These are phyloP conservation scores for Calliopsis andreniformis DNA, from an alignment of 1,140 invertebrate genomes.

Conservation along the genomic window DNA sequence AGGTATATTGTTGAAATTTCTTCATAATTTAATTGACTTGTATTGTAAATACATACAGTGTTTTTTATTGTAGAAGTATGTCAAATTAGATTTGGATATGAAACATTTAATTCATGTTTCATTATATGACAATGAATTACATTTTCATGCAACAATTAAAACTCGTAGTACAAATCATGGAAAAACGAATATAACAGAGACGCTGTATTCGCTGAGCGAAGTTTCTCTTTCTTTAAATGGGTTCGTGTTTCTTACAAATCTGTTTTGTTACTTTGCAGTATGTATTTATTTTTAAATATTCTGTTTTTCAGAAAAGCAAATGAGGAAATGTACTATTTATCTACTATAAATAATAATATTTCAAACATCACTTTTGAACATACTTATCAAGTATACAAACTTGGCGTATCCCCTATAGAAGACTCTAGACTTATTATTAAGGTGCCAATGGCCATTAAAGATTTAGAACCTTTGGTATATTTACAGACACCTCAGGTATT, in stretches of 20 bases:
- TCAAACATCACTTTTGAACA: conserved; percentile 67
- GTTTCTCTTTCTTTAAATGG: conserved; percentile 70
- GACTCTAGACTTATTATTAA: conserved; percentile 53
- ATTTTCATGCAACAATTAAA: conserved; percentile 67
- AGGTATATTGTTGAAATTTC: conserved; percentile 44
- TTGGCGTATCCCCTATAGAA: conserved; percentile 73
- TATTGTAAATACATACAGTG: not conserved
- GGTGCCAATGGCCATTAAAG: conserved; percentile 50
- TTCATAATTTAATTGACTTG: not conserved
- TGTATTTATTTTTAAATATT: not conserved
- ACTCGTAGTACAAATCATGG: conserved; percentile 75
- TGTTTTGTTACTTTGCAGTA: not conserved
- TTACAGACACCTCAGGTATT: conserved; percentile 58
- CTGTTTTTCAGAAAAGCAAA: conserved; percentile 71
- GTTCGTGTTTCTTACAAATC: conserved; percentile 60
- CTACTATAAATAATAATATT: conserved; percentile 19
- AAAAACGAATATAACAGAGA: conserved; percentile 52
- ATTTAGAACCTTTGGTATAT: conserved; percentile 40
- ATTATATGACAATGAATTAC: conserved; percentile 52
- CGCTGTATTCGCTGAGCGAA: conserved; percentile 64
- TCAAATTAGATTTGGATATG: conserved; percentile 76
- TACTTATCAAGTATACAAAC: conserved; percentile 66
- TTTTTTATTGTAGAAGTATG: conserved; percentile 63
- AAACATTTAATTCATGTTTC: conserved; percentile 68
- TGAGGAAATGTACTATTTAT: conserved; percentile 71